Evolutionary conservation across 2,888 invertebrate genomes (phyloP), one percentile per base, ranked within the genome.

Genomic region (Antheraea assamensis): DNA sequence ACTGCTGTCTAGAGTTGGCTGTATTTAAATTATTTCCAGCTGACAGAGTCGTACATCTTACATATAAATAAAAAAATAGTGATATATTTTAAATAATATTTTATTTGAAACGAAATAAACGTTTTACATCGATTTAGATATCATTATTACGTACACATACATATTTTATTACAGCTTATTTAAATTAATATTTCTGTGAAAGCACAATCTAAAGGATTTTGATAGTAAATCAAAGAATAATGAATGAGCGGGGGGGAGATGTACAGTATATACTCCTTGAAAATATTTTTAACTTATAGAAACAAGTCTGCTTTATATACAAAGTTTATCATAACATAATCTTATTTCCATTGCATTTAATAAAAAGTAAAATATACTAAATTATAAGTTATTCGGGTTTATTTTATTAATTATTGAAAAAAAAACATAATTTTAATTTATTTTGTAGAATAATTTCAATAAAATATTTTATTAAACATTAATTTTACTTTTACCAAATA

Each of bases 41-140:
- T 42, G 42, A 10, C 42, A 21, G n/a, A 55, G 55, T 21, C 52
- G 5, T 19, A n/a, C n/a, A n/a, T 55, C 3, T 2, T 55, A 5
- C 5, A 55, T 21, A 15, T 55, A 55, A 8, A 21, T 7, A 27
- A 61, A 61, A 64, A 15, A 17, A 5, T 8, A 2, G 0, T 64
- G 27, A 83, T 80, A 86, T 52, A 55, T 70, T 70, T 70, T 58
- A 71, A 88, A 88, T 86, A 88, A 88, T 90, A 88, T 64, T 93
- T 93, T 92, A 91, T 90, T 91, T 87, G 85, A 90, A 91, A 87
- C 85, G 81, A 92, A 92, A 90, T 82, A 88, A 91, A 92, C 90
- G 91, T 86, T 90, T 91, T 90, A 93, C 93, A 92, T 85, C 88
- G 81, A 92, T 85, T 86, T 88, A 90, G 30, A 88, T 80, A 88